phyloP scores from a whole-genome alignment of 2,888 invertebrate genomes.

The Tipula confusa region DNA sequence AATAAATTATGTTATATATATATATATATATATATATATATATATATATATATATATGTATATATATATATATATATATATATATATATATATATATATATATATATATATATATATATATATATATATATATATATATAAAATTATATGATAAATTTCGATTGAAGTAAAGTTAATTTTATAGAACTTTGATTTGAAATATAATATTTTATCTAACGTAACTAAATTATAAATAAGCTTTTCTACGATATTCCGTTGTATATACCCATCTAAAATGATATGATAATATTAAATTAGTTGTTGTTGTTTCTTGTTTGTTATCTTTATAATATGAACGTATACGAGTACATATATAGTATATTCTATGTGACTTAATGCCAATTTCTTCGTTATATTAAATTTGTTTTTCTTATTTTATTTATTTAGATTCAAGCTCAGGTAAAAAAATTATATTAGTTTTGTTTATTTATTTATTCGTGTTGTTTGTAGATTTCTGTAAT shows the following conservation, averaged over 20 bases:
- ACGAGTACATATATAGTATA: background rate
- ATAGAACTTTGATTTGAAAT: background rate
- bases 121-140: background rate
- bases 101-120: background rate
- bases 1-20: background rate
- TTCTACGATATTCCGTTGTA: background rate
- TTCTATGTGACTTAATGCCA: background rate
- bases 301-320: background rate
- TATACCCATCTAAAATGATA: background rate
- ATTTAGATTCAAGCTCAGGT: background rate
- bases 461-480: background rate
- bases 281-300: background rate
- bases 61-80: background rate
- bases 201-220: background rate
- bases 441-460: background rate
- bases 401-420: background rate
- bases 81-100: background rate
- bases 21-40: background rate
- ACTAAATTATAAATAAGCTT: constrained; percentile 16
- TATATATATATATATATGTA: background rate
- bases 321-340: background rate
- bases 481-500: background rate
- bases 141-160: background rate
- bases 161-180: background rate
- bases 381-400: background rate